Percentiles rank a stretch among this genome's conserved stretches.
Conservation (phyloP, 2,113 vertebrate species). For the Ifrita kowaldi region DNA sequence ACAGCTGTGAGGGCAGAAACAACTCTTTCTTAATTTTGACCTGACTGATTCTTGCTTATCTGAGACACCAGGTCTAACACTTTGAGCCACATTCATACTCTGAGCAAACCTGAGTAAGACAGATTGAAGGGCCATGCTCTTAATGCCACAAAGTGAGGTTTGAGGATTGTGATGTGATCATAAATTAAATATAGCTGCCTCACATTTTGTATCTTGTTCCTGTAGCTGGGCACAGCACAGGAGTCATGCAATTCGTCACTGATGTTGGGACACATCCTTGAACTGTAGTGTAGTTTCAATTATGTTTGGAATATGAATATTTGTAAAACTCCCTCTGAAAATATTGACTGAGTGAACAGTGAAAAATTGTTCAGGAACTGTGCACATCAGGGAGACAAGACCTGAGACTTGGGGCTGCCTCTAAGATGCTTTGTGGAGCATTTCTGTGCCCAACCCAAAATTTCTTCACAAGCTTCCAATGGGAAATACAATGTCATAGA, state of each 20-base stretch:
- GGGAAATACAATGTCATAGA: not conserved
- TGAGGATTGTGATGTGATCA: not conserved
- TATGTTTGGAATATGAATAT: not conserved
- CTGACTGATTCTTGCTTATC: not conserved
- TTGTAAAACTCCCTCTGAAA: not conserved
- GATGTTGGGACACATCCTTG: not conserved
- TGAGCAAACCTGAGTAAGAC: not conserved
- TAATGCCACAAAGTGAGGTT: not conserved
- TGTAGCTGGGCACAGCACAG: not conserved
- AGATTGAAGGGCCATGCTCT: not conserved
- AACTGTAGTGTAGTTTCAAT: not conserved
- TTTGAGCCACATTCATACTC: not conserved
- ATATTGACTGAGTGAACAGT: not conserved
- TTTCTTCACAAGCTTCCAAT: not conserved
- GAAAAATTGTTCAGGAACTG: not conserved
- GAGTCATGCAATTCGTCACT: not conserved
- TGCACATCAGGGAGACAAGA: not conserved
- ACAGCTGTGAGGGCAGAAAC: not conserved
- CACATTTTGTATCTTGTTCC: fast-evolving
- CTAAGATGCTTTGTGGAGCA: not conserved
- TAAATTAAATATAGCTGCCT: not conserved
- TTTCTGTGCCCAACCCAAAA: not conserved
- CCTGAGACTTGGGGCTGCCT: not conserved
- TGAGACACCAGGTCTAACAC: not conserved
- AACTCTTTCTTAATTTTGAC: not conserved